Conservation (phyloP, 2,113 vertebrate species). For the Lycaon pictus region DNA sequence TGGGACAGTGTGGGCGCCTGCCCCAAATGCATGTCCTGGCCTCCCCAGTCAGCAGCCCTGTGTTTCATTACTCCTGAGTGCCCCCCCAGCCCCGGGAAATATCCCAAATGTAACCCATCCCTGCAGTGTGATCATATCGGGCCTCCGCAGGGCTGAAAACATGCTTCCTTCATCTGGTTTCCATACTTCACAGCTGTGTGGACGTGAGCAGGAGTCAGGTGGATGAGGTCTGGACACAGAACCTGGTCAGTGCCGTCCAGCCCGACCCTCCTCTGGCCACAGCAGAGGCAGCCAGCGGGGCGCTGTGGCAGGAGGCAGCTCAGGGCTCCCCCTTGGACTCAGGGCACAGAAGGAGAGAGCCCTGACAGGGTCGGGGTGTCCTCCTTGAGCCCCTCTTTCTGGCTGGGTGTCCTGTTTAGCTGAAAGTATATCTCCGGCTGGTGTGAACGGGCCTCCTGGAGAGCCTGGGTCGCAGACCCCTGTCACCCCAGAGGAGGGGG, state of each 20-base stretch:
- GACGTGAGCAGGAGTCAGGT: neutral
- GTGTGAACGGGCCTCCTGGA: neutral
- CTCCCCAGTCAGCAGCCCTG: conserved; percentile 66
- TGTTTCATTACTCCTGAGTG: conserved; percentile 78
- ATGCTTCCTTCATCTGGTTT: conserved; percentile 83
- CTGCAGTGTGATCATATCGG: conserved; percentile 75
- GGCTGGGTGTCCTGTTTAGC: rapidly evolving
- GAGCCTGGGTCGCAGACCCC: neutral
- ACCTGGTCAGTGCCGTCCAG: conserved; percentile 62
- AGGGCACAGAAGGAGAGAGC: no score
- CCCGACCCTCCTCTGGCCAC: neutral
- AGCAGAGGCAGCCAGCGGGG: neutral
- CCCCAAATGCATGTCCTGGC: rapidly evolving
- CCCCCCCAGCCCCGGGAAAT: conserved; percentile 62
- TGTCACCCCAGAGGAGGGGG: neutral
- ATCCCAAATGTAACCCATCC: conserved; percentile 77
- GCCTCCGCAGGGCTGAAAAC: conserved; percentile 63
- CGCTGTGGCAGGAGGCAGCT: rapidly evolving
- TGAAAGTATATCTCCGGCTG: rapidly evolving
- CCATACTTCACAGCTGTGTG: conserved; percentile 75
- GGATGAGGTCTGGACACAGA: conserved; percentile 22
- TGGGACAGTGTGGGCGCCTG: rapidly evolving
- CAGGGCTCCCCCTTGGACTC: neutral
- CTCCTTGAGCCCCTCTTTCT: neutral
- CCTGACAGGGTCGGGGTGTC: rapidly evolving